Conservation (phyloP, 2,113 vertebrate species). For the Calyptomena viridis region DNA sequence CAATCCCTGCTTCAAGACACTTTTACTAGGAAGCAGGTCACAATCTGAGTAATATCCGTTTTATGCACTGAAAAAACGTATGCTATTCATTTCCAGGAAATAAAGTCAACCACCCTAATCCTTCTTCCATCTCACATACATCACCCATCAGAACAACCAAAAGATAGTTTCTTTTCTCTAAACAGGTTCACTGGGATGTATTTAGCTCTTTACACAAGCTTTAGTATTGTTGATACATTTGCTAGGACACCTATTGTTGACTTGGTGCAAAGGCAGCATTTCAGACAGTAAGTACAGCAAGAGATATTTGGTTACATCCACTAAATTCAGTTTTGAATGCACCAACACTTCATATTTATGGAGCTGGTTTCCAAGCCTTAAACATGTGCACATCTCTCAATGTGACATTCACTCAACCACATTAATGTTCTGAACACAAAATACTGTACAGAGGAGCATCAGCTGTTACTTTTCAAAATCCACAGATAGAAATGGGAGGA, state of each 20-base stretch:
- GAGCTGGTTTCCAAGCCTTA: neutral
- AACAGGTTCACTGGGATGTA: neutral
- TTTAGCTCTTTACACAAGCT: neutral
- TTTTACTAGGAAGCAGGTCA: slow-evolving; percentile 7
- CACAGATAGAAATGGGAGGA: neutral
- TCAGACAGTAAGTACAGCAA: neutral
- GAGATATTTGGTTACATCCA: neutral
- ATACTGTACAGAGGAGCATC: neutral
- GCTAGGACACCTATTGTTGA: neutral
- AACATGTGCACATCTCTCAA: neutral
- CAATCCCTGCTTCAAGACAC: neutral
- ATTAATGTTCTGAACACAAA: neutral
- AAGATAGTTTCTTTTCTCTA: neutral
- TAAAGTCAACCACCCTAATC: neutral
- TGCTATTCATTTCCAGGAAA: slow-evolving; percentile 20
- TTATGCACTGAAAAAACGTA: neutral
- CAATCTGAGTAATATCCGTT: neutral
- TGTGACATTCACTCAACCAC: neutral
- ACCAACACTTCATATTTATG: neutral
- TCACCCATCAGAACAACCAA: neutral
- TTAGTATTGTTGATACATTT: neutral
- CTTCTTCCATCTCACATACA: neutral
- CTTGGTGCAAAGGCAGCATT: neutral
- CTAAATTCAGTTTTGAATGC: neutral
- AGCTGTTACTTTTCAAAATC: neutral